Conservation (phyloP, 2,888 invertebrate genomes). For the Rhagonycha lutea region DNA sequence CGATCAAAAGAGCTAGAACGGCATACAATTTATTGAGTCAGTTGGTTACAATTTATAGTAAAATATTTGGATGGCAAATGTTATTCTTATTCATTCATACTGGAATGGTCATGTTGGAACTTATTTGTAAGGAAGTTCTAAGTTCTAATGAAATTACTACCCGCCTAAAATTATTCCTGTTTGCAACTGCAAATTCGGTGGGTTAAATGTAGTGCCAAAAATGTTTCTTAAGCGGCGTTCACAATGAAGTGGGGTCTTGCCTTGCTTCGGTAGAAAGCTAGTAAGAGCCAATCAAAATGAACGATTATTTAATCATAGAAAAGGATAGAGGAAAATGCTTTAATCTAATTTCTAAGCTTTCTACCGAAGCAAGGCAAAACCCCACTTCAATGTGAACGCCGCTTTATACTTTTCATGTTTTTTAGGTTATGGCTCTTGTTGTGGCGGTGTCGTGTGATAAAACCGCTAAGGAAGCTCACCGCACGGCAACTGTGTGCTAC, state of each 20-base stretch:
- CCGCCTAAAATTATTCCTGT: not conserved
- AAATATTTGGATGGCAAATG: conserved; percentile 13
- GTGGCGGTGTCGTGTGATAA: not conserved
- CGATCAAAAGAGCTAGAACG: not conserved
- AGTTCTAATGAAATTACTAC: not conserved
- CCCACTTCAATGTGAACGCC: not conserved
- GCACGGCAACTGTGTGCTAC: not conserved
- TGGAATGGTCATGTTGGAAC: not conserved
- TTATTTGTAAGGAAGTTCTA: not conserved
- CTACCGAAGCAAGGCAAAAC: too few species aligned
- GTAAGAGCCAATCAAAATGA: too few species aligned
- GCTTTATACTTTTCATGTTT: not conserved
- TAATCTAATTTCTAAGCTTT: too few species aligned
- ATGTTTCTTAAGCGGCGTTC: not conserved
- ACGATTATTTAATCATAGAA: too few species aligned
- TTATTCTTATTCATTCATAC: not conserved
- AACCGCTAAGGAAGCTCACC: not conserved
- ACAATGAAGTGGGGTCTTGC: too few species aligned
- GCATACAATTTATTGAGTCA: not conserved
- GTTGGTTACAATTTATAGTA: not conserved
- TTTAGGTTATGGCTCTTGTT: not conserved
- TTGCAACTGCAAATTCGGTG: not conserved
- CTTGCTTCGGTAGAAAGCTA: too few species aligned
- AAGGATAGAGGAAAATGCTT: too few species aligned
- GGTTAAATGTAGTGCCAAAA: not conserved